Evolutionary conservation across 2,888 invertebrate genomes (phyloP), one percentile per base, ranked within the genome.

Genomic region (Cetonia aurata): DNA sequence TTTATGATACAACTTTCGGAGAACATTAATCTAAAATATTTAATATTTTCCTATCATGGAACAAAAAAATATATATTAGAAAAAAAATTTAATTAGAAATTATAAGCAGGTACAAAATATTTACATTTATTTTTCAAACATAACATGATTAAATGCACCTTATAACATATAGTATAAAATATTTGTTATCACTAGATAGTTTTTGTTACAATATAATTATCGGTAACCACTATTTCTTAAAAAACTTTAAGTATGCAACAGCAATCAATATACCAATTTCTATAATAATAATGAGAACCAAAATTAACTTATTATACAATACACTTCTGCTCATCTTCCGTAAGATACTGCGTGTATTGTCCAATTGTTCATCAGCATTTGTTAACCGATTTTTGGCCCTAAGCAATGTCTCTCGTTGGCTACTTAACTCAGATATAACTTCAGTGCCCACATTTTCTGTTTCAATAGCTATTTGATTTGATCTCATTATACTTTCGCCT

Each of bases 361-460:
- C 87, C 59, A 95, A 83, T 76, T 92, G 91, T 71, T 88, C 88
- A 80, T 94, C 91, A 2, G 94, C 93, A 77, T 91, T 90, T 44
- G 89, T 87, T 8, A 95, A 85, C 71, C 94, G 86, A 65, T 88
- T 87, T 76, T 89, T 88, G 1, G 90, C 88, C 70, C 93, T 84
- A 3, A 91, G 80, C 3, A 96, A 83, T 0, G 92, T 87, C 80
- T 95, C 94, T 68, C 95, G 84, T 83, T 95, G 95, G 71, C 88
- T 89, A 1, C 90, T 90, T 44, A 96, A 84, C 77, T 95, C 95
- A 0, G 89, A 88, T 6, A 95, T 87, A 1, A 94, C 93, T 80
- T 91, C 92, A 0, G 90, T 89, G 6, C 94, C 95, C 74, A 95
- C 89, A 78, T 89, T 88, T 84, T 95, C 95, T 0, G 93, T 94